phyloP scores from a whole-genome alignment of 2,113 vertebrate genomes.

The Dicaeum eximium region DNA sequence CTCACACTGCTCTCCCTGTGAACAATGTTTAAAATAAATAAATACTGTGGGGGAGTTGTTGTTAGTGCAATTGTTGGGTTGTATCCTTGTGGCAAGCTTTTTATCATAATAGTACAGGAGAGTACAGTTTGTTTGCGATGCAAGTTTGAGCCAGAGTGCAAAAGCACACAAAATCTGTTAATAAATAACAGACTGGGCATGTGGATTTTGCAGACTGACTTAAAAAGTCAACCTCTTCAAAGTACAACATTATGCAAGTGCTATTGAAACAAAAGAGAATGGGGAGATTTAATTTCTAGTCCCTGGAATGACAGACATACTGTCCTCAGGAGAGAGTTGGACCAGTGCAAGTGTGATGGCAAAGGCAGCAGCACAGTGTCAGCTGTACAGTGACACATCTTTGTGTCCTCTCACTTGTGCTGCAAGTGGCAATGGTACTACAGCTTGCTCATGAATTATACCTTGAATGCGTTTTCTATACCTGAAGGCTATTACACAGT shows the following conservation, averaged over 20 bases:
- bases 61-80: conserved; percentile 18
- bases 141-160: neutral
- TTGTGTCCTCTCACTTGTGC: neutral
- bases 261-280: neutral
- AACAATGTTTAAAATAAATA: conserved; percentile 55
- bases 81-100: conserved; percentile 25
- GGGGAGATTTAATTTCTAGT: neutral
- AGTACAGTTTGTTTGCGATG: conserved; percentile 10
- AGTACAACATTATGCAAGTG: neutral
- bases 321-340: neutral
- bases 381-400: rapidly evolving
- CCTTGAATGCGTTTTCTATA: neutral
- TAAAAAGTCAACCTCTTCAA: neutral
- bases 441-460: neutral
- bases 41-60: neutral
- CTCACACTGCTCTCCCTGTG: neutral
- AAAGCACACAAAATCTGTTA: neutral
- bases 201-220: neutral
- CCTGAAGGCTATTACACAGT: neutral
- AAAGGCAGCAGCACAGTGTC: neutral
- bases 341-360: rapidly evolving
- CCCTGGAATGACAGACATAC: neutral
- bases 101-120: neutral
- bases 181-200: neutral
- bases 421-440: neutral